A percentile compares a stretch with the other conserved stretches of the same genome.
phyloP scores from a whole-genome alignment of 2,797 vertebrate species.

The Saguinus oedipus region DNA sequence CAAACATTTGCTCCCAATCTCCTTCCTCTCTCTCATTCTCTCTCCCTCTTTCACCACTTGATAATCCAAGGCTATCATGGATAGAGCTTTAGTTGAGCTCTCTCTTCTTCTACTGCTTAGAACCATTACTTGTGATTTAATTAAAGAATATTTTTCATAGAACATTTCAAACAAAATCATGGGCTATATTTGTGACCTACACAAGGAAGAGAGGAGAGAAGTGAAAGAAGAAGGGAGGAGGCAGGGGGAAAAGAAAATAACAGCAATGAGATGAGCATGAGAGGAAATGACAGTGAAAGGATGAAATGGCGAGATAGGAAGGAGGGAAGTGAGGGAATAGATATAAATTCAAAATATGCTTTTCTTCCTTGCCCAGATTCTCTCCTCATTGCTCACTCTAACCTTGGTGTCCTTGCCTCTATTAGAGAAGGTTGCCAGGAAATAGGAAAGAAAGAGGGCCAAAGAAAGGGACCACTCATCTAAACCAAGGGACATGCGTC shows the following conservation, averaged over 20 bases:
- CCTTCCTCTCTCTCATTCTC: accelerated
- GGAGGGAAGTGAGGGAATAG: background rate
- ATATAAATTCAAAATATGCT: background rate
- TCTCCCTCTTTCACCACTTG: background rate
- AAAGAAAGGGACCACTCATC: background rate
- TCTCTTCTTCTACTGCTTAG: background rate
- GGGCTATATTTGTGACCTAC: background rate
- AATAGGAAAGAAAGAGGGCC: background rate
- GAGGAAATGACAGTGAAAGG: too few species aligned
- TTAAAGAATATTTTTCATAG: background rate
- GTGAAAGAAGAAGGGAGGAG: accelerated
- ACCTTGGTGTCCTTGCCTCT: background rate
- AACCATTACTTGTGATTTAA: background rate
- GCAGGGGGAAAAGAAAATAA: too few species aligned
- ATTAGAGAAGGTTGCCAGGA: background rate
- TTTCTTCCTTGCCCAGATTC: background rate
- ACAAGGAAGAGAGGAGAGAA: background rate
- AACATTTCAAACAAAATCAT: background rate
- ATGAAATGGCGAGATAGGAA: background rate
- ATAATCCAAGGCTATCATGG: background rate
- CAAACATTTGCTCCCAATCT: background rate
- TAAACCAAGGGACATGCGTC: background rate
- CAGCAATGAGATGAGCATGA: background rate
- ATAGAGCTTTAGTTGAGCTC: accelerated
- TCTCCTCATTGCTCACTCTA: background rate